A percentile compares a stretch with the other conserved stretches of the same genome.
Conservation (phyloP, 2,113 vertebrate genomes). For the Poeciliopsis retropinna region DNA sequence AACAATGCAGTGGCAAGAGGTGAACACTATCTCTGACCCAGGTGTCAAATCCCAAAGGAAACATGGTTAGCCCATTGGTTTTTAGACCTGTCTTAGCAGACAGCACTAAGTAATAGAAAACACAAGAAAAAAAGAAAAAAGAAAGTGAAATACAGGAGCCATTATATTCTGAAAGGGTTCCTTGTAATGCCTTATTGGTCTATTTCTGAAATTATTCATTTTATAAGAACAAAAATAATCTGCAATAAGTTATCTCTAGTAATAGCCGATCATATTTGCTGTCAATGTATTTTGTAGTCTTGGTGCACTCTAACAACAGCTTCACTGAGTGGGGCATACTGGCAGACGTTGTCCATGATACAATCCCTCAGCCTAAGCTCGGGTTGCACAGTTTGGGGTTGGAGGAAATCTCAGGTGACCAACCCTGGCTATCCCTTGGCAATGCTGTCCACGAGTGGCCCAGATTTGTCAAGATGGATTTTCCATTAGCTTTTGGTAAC, state of each 20-base stretch:
- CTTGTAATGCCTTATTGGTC: constrained; percentile 7
- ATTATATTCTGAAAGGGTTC: constrained; percentile 8
- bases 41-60: constrained; percentile 73
- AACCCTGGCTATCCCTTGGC: constrained; percentile 72
- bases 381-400: constrained; percentile 76
- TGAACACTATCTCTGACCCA: constrained; percentile 69
- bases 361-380: constrained; percentile 77
- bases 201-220: constrained; percentile 17
- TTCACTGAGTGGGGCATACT: constrained; percentile 62
- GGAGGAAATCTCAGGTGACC: constrained; percentile 84
- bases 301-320: constrained; percentile 53
- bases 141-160: constrained; percentile 8
- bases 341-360: constrained; percentile 77
- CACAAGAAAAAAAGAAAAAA: background rate
- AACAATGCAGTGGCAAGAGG: constrained; percentile 72
- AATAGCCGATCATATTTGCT: constrained; percentile 46
- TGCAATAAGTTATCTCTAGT: constrained; percentile 35
- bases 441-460: constrained; percentile 74
- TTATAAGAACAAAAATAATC: constrained; percentile 41
- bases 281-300: constrained; percentile 42
- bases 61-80: constrained; percentile 41
- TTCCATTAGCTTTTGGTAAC: constrained; percentile 74
- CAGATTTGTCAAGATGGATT: constrained; percentile 82
- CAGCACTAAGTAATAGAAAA: constrained; percentile 13
- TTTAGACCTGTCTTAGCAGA: background rate